Evolutionary conservation across 2,888 invertebrate genomes (phyloP), one percentile per base, ranked within the genome.

Genomic region (Leptinotarsa tumamoca): DNA sequence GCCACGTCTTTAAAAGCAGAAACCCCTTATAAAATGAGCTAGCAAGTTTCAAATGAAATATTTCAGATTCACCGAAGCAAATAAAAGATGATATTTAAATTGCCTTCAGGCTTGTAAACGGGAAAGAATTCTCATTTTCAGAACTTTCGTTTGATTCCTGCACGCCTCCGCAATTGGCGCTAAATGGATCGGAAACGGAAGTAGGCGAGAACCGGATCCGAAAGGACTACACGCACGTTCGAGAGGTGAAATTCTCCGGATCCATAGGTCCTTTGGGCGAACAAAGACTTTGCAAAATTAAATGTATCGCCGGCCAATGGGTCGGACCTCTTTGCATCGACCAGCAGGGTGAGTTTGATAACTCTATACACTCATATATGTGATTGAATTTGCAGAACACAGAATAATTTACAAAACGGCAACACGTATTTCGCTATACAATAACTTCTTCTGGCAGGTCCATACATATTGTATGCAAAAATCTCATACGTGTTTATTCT

Each of bases 251-350:
- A 86, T 95, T 95, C 87, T 93, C 94, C n/a, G 95, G 94, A 21
- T 90, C 94, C 79, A 92, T 95, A 79, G 94, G 94, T 15, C 94
- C 94, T 4, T 88, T 94, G 76, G 93, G 93, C 79, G 94, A 94
- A 86, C 90, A 92, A 74, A 90, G 94, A 43, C 91, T 94, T 73
- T 95, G 95, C 88, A 95, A 95, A 88, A 94, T 95, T 80, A 95
- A 95, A 87, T 95, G 95, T 86, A 93, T 95, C 77, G 94, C 94
- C 85, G 95, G 95, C 67, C 93, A 94, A 86, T 95, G 95, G 95
- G 94, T 95, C 61, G 95, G 95, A 3, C 95, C 95, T 1, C 89
- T 95, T 23, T 95, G 95, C 87, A 93, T 93, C 69, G 91, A 91
- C 78, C 92, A 94, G 82, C 92, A 93, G 90, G 94, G 95, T 95